Base-by-base conservation (phyloP, 1,140 invertebrate species). In the Drepana arcuata region DNA sequence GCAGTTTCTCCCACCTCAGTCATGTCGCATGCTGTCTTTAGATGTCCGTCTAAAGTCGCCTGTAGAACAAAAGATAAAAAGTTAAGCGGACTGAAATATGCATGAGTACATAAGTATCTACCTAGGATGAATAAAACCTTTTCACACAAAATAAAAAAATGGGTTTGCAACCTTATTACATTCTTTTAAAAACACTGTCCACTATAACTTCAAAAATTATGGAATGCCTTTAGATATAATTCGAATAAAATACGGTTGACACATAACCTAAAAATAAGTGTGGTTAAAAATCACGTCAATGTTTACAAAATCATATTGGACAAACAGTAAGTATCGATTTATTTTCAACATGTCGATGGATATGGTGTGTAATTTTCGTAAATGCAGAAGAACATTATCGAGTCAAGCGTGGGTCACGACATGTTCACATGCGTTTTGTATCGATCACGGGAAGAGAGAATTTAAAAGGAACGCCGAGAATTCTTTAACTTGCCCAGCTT, bases 1-100 rank as follows among this genome's bases (percentile, higher is more conserved):
- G 93, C 89, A 14, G 92, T 94, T 68, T 96, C 94, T 5, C 95
- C 95, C 28, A 94, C 87, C 73, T 96, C 94, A 1, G 89, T 92
- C 91, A 96, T 92, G 35, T 93, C 91, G 33, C 89, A 88, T n/a
- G 90, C 85, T 4, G 85, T 87, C 83, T 92, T 92, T 44, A 93
- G 63, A 79, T 92, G 89, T 24, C 84, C 83, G 63, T 92, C 90
- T 63, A 93, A 88, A 66, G 86, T 87, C 18, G 84, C 80, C 87
- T 88, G 47, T 36, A 63, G 64, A 47, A 49, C 49, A 35, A 47
- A 34, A 39, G 18, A n/a, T n/a, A n/a, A n/a, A n/a, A n/a, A n/a
- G n/a, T n/a, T n/a, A n/a, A n/a, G n/a, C n/a, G n/a, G n/a, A n/a
- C n/a, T n/a, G n/a, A n/a, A n/a, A n/a, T n/a, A n/a, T n/a, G n/a